Conservation (phyloP, 2,888 invertebrate genomes). For the Lithophane ornitopus region DNA sequence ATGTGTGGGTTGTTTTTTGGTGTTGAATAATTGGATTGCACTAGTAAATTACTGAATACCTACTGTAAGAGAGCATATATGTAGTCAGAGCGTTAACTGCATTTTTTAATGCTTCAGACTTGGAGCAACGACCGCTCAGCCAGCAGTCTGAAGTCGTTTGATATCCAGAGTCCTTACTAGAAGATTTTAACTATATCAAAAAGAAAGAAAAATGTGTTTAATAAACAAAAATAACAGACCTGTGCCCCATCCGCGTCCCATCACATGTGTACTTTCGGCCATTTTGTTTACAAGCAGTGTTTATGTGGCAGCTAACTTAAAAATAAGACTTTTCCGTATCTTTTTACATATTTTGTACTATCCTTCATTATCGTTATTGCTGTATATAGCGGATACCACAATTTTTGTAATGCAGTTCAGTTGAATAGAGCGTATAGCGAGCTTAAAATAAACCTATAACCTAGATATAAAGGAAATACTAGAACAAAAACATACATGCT, state of each 20-base stretch:
- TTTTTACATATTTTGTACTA: background rate
- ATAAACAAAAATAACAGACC: no score
- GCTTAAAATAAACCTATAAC: background rate
- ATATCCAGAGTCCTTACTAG: background rate
- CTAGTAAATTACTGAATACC: background rate
- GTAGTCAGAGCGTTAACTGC: background rate
- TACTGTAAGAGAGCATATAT: background rate
- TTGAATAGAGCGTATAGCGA: background rate
- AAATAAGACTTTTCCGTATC: background rate
- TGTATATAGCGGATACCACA: background rate
- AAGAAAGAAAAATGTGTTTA: no score
- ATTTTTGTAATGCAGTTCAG: background rate
- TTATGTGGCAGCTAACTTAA: no score
- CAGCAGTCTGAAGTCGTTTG: background rate
- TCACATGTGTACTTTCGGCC: no score
- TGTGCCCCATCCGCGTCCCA: background rate
- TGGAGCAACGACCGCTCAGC: background rate
- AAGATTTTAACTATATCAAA: background rate
- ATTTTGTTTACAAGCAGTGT: background rate
- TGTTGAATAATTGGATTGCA: background rate
- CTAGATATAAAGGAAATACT: background rate
- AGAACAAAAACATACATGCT: slow-evolving; percentile 20
- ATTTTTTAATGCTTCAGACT: background rate
- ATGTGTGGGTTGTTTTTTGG: background rate
- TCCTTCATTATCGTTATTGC: background rate